Percentiles rank a stretch among this genome's conserved stretches.
Evolutionary conservation across 2,113 vertebrate genomes (phyloP).

Genomic region (Lynx canadensis): DNA sequence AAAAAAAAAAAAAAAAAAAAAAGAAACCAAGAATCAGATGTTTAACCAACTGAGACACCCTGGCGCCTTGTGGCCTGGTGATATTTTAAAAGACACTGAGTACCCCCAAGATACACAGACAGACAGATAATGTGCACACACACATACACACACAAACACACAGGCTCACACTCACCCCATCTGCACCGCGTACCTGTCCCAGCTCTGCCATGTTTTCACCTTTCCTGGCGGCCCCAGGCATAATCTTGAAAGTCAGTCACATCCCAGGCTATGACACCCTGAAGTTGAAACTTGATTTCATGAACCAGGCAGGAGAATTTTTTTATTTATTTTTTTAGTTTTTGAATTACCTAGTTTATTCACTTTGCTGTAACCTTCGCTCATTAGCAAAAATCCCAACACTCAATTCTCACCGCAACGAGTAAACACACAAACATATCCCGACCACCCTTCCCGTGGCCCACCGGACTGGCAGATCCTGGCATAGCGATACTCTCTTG

Average conservation of each 20-base stretch:
- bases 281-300: background rate
- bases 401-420: background rate
- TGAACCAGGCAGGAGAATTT: background rate
- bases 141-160: background rate
- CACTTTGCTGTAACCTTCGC: background rate
- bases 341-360: background rate
- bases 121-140: background rate
- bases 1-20: too few species aligned
- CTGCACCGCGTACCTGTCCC: background rate
- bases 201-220: background rate
- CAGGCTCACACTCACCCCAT: background rate
- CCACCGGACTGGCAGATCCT: background rate
- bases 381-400: background rate
- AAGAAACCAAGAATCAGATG: background rate
- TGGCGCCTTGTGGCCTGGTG: background rate
- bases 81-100: background rate
- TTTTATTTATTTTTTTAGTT: background rate
- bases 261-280: background rate
- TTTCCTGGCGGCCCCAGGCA: background rate
- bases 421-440: background rate
- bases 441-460: accelerated
- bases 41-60: background rate
- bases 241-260: background rate
- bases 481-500: accelerated
- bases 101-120: background rate